Percentiles rank a stretch among this genome's conserved stretches.
Evolutionary conservation across 2,113 vertebrate genomes (phyloP).

Genomic region (Aphyosemion australe): DNA sequence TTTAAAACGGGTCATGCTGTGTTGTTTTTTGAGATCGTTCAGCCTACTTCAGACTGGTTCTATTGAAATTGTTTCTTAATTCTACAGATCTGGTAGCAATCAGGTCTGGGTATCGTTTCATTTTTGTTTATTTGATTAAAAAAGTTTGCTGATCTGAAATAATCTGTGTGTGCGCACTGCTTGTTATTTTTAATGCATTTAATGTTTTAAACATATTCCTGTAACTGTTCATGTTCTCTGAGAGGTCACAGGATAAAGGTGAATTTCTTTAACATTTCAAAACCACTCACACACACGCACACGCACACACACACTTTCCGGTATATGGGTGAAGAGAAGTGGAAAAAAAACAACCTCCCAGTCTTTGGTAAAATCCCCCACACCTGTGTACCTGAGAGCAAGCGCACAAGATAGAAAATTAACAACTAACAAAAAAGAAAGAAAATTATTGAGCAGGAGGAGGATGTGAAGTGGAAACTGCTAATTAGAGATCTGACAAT

Average conservation of each 20-base stretch:
- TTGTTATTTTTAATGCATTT: no score
- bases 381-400: slow-evolving; percentile 45
- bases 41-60: no score
- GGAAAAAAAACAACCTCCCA: not conserved
- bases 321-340: slow-evolving; percentile 18
- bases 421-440: not conserved
- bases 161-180: no score
- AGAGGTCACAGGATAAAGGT: not conserved
- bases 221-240: not conserved
- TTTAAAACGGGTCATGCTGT: no score
- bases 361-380: slow-evolving; percentile 46
- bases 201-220: no score
- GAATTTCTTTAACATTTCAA: not conserved
- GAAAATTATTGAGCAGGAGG: not conserved
- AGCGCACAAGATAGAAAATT: slow-evolving; percentile 24
- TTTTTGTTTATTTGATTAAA: no score
- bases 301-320: not conserved
- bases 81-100: no score
- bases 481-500: slow-evolving; percentile 15
- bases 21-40: no score
- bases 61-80: no score
- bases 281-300: not conserved
- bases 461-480: slow-evolving; percentile 17
- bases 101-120: no score
- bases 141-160: no score